Evolutionary conservation across 2,888 invertebrate species (phyloP).

Genomic region (Augochlorella aurata): DNA sequence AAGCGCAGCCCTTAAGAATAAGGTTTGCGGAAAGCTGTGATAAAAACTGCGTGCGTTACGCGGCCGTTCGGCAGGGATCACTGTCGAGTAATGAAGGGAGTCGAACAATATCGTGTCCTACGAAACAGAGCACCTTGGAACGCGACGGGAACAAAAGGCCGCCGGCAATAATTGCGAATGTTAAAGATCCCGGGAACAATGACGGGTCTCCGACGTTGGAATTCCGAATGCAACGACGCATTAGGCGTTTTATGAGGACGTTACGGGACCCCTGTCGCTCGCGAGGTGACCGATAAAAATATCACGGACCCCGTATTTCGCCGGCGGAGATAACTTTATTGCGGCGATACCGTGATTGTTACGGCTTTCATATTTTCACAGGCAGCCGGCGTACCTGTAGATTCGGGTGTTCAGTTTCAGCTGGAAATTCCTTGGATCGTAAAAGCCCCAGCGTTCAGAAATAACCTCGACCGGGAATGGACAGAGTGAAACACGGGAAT

Average conservation of each 20-base stretch:
- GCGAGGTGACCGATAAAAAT: constrained; percentile 49
- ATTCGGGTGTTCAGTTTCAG: constrained; percentile 30
- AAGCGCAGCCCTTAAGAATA: background rate
- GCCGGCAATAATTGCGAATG: background rate
- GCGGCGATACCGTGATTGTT: constrained; percentile 56
- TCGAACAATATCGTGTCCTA: background rate
- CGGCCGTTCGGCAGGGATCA: background rate
- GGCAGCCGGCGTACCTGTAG: constrained; percentile 35
- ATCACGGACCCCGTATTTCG: constrained; percentile 47
- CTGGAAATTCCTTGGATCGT: constrained; percentile 40
- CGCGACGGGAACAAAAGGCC: background rate
- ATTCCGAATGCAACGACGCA: background rate
- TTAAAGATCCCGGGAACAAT: background rate
- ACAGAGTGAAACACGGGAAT: background rate
- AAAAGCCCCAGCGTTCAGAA: constrained; percentile 24
- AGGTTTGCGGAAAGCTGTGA: background rate
- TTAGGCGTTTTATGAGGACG: constrained; percentile 27
- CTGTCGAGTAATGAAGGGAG: background rate
- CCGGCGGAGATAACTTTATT: constrained; percentile 54
- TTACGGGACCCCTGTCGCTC: background rate
- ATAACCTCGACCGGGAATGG: background rate
- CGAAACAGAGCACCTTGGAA: background rate
- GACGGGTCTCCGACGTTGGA: background rate
- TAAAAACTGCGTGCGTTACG: background rate
- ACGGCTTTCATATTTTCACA: constrained; percentile 54